phyloP scores from a whole-genome alignment of 1,140 invertebrate species.

The Ceratina japonica region DNA sequence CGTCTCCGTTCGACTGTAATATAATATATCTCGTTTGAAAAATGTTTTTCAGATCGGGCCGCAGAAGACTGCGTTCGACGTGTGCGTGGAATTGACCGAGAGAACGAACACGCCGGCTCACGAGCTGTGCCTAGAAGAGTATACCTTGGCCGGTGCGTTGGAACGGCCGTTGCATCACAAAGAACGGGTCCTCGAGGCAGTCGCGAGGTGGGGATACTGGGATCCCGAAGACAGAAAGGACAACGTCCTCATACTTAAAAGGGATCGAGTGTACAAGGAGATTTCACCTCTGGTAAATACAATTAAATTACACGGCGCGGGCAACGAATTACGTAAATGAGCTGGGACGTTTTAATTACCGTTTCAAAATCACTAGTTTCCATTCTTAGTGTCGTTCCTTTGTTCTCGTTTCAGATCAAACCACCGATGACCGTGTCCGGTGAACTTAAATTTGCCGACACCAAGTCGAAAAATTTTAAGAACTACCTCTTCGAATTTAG shows the following conservation, averaged over 20 bases:
- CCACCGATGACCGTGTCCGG: conserved; percentile 82
- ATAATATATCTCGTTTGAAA: not conserved
- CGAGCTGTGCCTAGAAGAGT: conserved; percentile 87
- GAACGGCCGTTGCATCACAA: conserved; percentile 88
- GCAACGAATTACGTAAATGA: not conserved
- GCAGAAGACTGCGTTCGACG: conserved; percentile 86
- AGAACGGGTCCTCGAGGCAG: conserved; percentile 86
- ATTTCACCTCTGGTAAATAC: conserved; percentile 78
- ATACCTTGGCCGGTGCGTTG: conserved; percentile 85
- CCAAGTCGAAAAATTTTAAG: conserved; percentile 87
- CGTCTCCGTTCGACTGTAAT: too few relatives aligned
- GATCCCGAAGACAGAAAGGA: conserved; percentile 89
- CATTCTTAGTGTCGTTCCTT: not conserved
- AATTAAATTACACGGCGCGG: not conserved
- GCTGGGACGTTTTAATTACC: too few relatives aligned
- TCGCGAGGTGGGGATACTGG: conserved; percentile 91
- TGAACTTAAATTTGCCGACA: conserved; percentile 89
- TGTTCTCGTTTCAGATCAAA: conserved; percentile 70
- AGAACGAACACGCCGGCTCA: conserved; percentile 83
- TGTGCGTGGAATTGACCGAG: conserved; percentile 84
- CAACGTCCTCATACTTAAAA: conserved; percentile 87
- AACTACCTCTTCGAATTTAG: conserved; percentile 88
- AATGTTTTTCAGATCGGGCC: conserved; percentile 84
- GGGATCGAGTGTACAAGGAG: conserved; percentile 79
- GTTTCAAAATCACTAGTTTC: not conserved